Evolutionary conservation across 2,888 invertebrate genomes (phyloP).

Genomic region (Acleris holmiana): DNA sequence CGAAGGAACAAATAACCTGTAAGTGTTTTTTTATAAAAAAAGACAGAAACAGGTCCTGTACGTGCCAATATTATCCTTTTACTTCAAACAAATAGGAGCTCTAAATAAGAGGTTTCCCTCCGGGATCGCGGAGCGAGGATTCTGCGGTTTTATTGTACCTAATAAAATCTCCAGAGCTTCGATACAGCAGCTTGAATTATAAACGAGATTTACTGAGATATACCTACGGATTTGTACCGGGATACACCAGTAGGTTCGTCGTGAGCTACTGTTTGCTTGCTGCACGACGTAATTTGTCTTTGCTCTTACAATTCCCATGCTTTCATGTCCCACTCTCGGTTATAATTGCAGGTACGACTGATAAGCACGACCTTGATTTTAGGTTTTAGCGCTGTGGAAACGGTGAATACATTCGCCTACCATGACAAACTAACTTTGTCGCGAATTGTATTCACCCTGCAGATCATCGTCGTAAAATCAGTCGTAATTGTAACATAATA

Average conservation of each 20-base stretch:
- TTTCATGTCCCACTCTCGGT: slow-evolving; percentile 38
- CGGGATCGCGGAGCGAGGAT: slow-evolving; percentile 50
- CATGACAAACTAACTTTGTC: too few relatives aligned
- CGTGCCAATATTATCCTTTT: slow-evolving; percentile 52
- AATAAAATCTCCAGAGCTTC: slow-evolving; percentile 58
- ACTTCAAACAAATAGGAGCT: slow-evolving; percentile 58
- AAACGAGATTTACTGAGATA: slow-evolving; percentile 49
- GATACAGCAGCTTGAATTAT: slow-evolving; percentile 53
- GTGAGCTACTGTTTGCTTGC: slow-evolving; percentile 41
- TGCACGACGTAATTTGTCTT: slow-evolving; percentile 60
- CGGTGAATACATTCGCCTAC: too few relatives aligned
- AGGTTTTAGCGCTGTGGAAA: too few relatives aligned
- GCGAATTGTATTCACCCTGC: too few relatives aligned
- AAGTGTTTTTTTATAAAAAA: slow-evolving; percentile 19
- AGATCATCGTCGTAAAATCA: too few relatives aligned
- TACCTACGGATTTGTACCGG: slow-evolving; percentile 39
- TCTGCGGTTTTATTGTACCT: slow-evolving; percentile 57
- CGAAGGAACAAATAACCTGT: slow-evolving; percentile 4
- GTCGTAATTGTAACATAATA: too few relatives aligned
- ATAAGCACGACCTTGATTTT: slow-evolving; percentile 24
- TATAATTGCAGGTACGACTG: slow-evolving; percentile 18
- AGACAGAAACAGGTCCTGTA: slow-evolving; percentile 46
- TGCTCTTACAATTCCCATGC: slow-evolving; percentile 57
- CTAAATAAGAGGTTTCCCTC: slow-evolving; percentile 57
- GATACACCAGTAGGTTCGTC: slow-evolving; percentile 42